Conservation (phyloP, 2,797 vertebrate genomes). For the Enteromius mattozi region DNA sequence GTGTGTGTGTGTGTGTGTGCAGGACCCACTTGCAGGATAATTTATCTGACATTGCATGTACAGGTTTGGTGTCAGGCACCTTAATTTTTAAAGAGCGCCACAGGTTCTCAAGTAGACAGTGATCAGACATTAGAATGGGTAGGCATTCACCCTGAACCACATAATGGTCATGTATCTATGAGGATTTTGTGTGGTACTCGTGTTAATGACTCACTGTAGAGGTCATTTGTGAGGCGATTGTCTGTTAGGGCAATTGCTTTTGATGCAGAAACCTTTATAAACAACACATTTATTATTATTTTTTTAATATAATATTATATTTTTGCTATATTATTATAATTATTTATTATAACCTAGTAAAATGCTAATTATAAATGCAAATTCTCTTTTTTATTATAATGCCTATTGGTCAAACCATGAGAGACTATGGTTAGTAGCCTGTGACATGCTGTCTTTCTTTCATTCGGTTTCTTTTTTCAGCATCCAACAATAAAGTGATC, state of each 20-base stretch:
- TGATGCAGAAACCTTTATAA: neutral
- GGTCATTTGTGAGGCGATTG: neutral
- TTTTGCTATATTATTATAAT: neutral
- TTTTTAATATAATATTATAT: no score
- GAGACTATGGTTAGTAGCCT: neutral
- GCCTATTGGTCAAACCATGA: neutral
- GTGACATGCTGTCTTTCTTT: neutral
- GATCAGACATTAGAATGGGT: neutral
- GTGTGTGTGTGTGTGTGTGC: no score
- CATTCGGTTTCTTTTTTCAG: neutral
- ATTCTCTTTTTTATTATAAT: neutral
- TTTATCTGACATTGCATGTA: neutral
- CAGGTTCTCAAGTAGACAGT: neutral
- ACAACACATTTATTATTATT: neutral
- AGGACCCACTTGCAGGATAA: neutral
- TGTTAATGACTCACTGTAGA: conserved; percentile 1
- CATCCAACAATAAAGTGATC: neutral
- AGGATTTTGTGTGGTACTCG: neutral
- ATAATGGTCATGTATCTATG: neutral
- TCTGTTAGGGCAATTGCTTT: neutral
- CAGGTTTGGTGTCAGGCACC: neutral
- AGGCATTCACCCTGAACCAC: neutral
- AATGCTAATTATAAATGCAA: neutral
- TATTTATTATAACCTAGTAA: neutral
- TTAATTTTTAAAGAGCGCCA: neutral